A percentile compares a stretch with the other conserved stretches of the same genome.
phyloP scores from a whole-genome alignment of 2,113 vertebrate species.

The Acrocephalus arundinaceus region DNA sequence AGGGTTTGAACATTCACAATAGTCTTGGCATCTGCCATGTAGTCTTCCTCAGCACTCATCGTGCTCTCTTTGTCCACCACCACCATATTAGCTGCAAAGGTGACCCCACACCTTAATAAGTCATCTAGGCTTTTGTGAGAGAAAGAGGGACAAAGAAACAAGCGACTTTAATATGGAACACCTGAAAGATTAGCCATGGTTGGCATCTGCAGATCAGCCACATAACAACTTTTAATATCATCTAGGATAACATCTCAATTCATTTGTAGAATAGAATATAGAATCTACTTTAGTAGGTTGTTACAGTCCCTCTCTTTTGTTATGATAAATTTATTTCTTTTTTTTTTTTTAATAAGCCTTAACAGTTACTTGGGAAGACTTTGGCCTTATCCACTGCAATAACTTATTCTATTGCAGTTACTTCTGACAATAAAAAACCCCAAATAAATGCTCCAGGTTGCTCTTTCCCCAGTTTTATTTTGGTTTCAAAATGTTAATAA shows the following conservation, averaged over 20 bases:
- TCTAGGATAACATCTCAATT: neutral
- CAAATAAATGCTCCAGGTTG: neutral
- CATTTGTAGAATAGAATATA: neutral
- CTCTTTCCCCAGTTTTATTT: neutral
- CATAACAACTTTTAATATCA: neutral
- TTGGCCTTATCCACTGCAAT: neutral
- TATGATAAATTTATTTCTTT: neutral
- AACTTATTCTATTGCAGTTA: neutral
- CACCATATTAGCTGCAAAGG: slow-evolving; percentile 96
- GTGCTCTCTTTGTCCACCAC: slow-evolving; percentile 98
- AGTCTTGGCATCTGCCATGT: slow-evolving; percentile 98
- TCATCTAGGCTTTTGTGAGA: slow-evolving; percentile 90
- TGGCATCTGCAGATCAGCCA: neutral
- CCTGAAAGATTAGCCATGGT: neutral
- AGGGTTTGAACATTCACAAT: slow-evolving; percentile 98
- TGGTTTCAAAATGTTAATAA: neutral
- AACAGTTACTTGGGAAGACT: neutral
- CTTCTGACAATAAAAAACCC: neutral
- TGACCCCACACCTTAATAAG: slow-evolving; percentile 92
- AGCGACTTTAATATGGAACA: neutral
- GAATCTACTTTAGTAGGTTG: neutral
- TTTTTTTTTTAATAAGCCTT: neutral
- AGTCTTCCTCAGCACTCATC: slow-evolving; percentile 97
- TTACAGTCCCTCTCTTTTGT: neutral
- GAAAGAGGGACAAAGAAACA: slow-evolving; percentile 40